phyloP scores from a whole-genome alignment of 23 tunicate species.

The Halocynthia roretzi region DNA sequence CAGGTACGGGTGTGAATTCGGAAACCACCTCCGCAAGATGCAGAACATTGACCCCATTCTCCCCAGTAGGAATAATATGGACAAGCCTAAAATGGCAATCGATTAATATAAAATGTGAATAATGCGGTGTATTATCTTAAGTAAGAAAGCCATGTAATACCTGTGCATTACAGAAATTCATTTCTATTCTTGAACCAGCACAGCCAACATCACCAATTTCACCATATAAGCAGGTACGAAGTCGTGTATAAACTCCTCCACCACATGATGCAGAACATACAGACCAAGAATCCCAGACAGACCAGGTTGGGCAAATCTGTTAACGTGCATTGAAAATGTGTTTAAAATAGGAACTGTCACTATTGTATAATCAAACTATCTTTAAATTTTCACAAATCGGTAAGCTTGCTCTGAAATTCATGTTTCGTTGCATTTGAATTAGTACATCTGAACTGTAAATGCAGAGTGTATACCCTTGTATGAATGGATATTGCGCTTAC shows the following conservation, averaged over 20 bases:
- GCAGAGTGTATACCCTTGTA: neutral
- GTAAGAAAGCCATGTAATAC: too few species aligned
- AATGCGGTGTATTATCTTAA: too few species aligned
- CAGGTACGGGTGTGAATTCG: slow-evolving; percentile 43
- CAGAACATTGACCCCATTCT: slow-evolving; percentile 56
- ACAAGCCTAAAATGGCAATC: slow-evolving; percentile 13
- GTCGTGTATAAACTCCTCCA: slow-evolving; percentile 34
- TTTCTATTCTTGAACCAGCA: slow-evolving; percentile 37
- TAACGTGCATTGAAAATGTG: slow-evolving; percentile 7
- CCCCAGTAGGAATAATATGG: slow-evolving; percentile 57
- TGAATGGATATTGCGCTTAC: slow-evolving; percentile 23
- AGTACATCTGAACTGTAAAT: too few species aligned
- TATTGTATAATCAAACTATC: too few species aligned
- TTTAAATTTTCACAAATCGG: too few species aligned
- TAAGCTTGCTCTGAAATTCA: too few species aligned
- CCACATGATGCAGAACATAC: slow-evolving; percentile 25
- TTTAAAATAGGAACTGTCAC: neutral
- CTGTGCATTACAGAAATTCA: slow-evolving; percentile 26
- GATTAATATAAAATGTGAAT: too few species aligned
- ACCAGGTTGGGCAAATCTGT: slow-evolving; percentile 68
- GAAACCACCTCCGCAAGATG: slow-evolving; percentile 34
- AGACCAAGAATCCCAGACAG: slow-evolving; percentile 21
- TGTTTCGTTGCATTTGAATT: too few species aligned
- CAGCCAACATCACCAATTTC: slow-evolving; percentile 47
- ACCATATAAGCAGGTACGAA: slow-evolving; percentile 49